These are phyloP conservation scores for Chaetogeoica ovagalla DNA, from an alignment of 2,888 invertebrate genomes.

Conservation along the genomic window DNA sequence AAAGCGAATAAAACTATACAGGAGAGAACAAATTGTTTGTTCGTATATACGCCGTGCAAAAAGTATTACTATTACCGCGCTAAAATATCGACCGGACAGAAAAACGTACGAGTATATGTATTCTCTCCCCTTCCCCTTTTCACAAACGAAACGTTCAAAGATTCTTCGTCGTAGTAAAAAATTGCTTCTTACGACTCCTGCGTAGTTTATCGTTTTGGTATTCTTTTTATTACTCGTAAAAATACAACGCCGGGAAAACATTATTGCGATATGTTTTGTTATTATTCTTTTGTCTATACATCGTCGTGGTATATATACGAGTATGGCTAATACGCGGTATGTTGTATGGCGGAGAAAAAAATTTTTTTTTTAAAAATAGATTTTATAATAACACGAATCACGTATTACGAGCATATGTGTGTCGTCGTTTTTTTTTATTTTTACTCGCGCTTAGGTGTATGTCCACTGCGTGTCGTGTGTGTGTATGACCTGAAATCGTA, in stretches of 20 bases:
- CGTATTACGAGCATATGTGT: not conserved
- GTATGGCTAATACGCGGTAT: not conserved
- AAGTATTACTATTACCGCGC: too few species aligned
- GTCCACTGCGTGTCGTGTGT: too few species aligned
- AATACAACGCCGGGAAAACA: not conserved
- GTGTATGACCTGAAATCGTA: too few species aligned
- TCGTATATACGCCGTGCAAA: not conserved
- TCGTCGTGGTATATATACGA: not conserved
- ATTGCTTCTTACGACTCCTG: conserved; percentile 15
- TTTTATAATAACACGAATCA: not conserved
- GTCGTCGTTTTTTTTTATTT: conserved; percentile 8
- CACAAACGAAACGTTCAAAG: conserved; percentile 5
- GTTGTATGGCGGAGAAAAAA: not conserved
- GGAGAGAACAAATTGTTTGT: conserved; percentile 8
- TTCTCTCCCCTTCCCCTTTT: not conserved
- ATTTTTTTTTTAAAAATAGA: not conserved
- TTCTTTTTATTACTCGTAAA: conserved; percentile 46
- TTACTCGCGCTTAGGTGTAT: not conserved
- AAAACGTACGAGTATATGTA: not conserved
- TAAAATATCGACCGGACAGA: conserved; percentile 7
- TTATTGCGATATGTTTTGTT: conserved; percentile 19
- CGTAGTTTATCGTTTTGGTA: conserved; percentile 26
- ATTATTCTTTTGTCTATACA: too few species aligned
- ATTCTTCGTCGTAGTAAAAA: not conserved
- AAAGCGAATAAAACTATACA: not conserved